phyloP scores from a whole-genome alignment of 2,113 vertebrate genomes.

The Piliocolobus tephrosceles region DNA sequence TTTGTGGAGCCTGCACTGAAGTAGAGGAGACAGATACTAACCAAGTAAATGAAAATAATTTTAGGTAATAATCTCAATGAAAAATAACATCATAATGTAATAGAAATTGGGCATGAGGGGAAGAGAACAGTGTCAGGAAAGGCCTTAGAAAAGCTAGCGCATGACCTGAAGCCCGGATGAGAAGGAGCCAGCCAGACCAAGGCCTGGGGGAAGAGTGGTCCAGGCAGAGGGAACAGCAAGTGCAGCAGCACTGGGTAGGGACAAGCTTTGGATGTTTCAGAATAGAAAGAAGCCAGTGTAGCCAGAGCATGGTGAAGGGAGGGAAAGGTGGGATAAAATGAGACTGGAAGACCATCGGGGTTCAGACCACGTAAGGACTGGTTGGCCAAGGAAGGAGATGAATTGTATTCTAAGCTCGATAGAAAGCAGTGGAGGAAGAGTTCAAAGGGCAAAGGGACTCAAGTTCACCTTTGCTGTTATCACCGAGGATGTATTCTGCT shows the following conservation, averaged over 20 bases:
- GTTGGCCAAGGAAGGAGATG: neutral
- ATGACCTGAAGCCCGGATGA: neutral
- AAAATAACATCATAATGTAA: neutral
- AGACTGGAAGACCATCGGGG: neutral
- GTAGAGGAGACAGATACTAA: neutral
- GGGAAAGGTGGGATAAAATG: too few species aligned
- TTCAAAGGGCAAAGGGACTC: too few species aligned
- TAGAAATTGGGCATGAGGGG: neutral
- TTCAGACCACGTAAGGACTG: neutral
- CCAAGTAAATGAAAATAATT: neutral
- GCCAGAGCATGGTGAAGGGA: neutral
- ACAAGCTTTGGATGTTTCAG: neutral
- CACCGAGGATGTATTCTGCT: fast-evolving
- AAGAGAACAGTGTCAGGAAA: neutral
- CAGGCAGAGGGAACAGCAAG: neutral
- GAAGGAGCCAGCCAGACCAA: neutral
- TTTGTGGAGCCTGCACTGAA: neutral
- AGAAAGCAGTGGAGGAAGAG: neutral
- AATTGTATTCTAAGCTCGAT: neutral
- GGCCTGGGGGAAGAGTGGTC: neutral
- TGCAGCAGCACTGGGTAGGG: neutral
- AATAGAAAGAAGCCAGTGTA: neutral
- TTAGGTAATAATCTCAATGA: neutral
- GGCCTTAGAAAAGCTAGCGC: neutral
- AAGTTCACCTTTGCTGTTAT: neutral